Conservation (phyloP, 2,113 vertebrate genomes). For the Felis chaus region DNA sequence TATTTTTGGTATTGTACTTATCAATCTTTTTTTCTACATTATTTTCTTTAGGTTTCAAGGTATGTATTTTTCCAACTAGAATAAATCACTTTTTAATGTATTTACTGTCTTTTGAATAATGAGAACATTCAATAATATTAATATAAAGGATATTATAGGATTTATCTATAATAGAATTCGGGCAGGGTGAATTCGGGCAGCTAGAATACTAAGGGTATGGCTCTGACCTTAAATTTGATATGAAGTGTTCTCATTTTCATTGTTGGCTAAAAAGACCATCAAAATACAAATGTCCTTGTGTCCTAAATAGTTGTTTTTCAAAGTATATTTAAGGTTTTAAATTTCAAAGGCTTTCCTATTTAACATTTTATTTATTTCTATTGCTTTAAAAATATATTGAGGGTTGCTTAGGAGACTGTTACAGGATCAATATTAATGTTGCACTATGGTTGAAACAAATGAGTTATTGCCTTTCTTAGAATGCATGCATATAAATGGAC, state of each 20-base stretch:
- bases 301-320: background rate
- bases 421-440: background rate
- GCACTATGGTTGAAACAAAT: background rate
- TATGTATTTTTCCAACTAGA: background rate
- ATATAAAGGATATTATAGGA: background rate
- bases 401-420: background rate
- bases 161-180: background rate
- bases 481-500: background rate
- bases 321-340: background rate
- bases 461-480: constrained; percentile 5
- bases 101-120: background rate
- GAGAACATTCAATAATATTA: background rate
- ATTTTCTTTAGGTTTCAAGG: background rate
- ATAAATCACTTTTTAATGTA: background rate
- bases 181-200: background rate
- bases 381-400: background rate
- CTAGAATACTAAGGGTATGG: background rate
- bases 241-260: background rate
- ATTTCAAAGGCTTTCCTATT: background rate
- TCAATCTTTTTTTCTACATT: background rate
- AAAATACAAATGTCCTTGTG: background rate
- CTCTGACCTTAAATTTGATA: background rate
- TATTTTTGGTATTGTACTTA: background rate
- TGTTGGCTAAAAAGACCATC: background rate
- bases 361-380: background rate